Base-by-base conservation (phyloP, 2,797 vertebrate genomes). In the Platalea minor region DNA sequence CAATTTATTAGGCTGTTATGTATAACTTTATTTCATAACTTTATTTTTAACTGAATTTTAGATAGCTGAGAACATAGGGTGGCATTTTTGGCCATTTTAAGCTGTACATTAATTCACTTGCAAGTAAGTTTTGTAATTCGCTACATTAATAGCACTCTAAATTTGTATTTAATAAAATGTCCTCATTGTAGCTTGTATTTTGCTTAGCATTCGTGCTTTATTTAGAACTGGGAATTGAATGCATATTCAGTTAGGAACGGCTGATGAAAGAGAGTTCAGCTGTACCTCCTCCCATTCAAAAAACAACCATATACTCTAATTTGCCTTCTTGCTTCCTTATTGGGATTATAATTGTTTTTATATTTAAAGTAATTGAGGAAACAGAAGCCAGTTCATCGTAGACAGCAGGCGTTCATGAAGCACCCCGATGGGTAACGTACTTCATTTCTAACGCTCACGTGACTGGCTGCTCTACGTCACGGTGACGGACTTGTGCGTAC, bases 361-460 rank as follows among this genome's bases (percentile, higher is more conserved):
- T 48, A 53, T 81, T 84, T 88, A 10, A 92, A 83, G 7, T 45
- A 92, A 39, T 33, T 16, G 31, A 91, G 37, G 31, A 76, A 76
- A 37, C 10, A 7, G 39, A 88, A 86, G 26, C 26, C 11, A 35
- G 35, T 85, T 90, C 20, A n/a, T 70, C 37, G 16, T 15, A 70
- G 57, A 20, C 25, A 41, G 24, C 7, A 2, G 19, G 15, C 11
- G 39, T 78, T 91, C 70, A 31, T 24, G 31, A 35, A 82, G n/a
- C 21, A 29, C 26, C 23, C 3, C 0, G 0, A 5, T 13, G 29
- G 57, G 8, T 53, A 41, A 46, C 0, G 0, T 61, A 11, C 28
- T 60, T 88, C 0, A 28, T 61, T 85, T 72, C 41, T 57, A 64
- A 50, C 41, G n/a, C 12, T 72, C 23, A 21, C 5, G 2, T 45